Conservation (phyloP, 2,113 vertebrate genomes). For the Anguilla japonica region DNA sequence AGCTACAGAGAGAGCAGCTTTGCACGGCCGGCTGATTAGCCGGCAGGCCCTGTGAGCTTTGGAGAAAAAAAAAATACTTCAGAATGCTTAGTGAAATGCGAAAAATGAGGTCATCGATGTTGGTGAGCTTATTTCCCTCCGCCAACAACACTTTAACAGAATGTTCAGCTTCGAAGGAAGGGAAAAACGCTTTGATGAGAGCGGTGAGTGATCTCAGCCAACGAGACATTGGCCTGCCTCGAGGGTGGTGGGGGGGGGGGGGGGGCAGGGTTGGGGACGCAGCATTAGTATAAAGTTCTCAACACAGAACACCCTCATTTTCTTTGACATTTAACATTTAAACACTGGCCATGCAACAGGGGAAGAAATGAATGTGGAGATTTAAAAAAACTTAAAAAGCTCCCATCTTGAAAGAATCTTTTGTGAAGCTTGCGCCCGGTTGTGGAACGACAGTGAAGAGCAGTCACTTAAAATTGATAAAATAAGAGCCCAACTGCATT, state of each 20-base stretch:
- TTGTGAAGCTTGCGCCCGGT: background rate
- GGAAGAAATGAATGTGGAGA: background rate
- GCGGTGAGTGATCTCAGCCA: background rate
- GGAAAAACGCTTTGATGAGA: background rate
- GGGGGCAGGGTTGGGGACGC: background rate
- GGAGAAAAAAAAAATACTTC: background rate
- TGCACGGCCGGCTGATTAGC: background rate
- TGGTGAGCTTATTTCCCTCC: background rate
- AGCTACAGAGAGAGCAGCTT: background rate
- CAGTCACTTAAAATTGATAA: background rate
- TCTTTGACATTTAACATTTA: constrained; percentile 5
- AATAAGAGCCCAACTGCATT: background rate
- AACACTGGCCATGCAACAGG: background rate
- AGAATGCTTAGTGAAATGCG: background rate
- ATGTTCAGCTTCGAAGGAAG: background rate
- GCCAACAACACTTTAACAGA: background rate
- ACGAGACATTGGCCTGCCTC: background rate
- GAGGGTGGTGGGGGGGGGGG: background rate
- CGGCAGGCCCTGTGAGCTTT: background rate
- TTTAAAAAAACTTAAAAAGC: background rate
- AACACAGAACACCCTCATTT: background rate
- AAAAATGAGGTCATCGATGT: background rate
- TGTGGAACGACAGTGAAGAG: background rate
- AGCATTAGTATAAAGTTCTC: background rate
- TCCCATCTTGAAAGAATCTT: background rate